These are phyloP conservation scores for Brachionus angularis DNA, from an alignment of 1,140 invertebrate species.

Conservation along the genomic window DNA sequence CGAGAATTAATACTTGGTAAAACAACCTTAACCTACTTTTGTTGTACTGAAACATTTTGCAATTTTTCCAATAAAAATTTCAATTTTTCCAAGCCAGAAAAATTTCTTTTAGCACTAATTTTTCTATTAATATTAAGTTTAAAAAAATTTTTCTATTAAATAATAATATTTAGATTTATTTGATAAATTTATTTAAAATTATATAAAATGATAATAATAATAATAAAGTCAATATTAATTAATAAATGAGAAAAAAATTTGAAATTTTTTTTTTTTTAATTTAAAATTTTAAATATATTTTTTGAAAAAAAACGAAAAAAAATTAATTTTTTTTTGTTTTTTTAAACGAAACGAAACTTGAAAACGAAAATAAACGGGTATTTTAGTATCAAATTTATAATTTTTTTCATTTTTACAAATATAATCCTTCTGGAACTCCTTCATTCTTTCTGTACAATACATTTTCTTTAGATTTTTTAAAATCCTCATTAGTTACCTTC, in stretches of 20 bases:
- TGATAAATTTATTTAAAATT: too few relatives aligned
- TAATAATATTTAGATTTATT: too few relatives aligned
- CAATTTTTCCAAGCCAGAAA: background rate
- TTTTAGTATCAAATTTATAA: too few relatives aligned
- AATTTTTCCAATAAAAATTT: background rate
- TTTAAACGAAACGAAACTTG: background rate
- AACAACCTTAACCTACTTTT: constrained; percentile 3
- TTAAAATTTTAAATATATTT: too few relatives aligned
- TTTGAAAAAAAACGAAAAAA: too few relatives aligned
- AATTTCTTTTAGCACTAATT: background rate
- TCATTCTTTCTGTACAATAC: constrained; percentile 98
- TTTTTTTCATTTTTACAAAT: constrained; percentile 82
- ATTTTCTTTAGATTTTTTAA: constrained; percentile 98
- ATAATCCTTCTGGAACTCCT: constrained; percentile 95
- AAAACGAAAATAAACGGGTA: too few relatives aligned
- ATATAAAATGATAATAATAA: too few relatives aligned
- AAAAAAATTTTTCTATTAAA: too few relatives aligned
- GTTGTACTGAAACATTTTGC: background rate
- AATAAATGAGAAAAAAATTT: too few relatives aligned
- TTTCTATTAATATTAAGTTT: too few relatives aligned
- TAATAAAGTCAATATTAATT: too few relatives aligned
- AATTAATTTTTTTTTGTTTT: constrained; percentile 3
- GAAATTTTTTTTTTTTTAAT: too few relatives aligned
- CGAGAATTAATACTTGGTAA: constrained; percentile 19
- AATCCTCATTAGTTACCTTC: constrained; percentile 99